A percentile compares a stretch with the other conserved stretches of the same genome.
These are phyloP conservation scores for Cyclura pinguis DNA, from an alignment of 2,797 vertebrate genomes.

Conservation along the genomic window DNA sequence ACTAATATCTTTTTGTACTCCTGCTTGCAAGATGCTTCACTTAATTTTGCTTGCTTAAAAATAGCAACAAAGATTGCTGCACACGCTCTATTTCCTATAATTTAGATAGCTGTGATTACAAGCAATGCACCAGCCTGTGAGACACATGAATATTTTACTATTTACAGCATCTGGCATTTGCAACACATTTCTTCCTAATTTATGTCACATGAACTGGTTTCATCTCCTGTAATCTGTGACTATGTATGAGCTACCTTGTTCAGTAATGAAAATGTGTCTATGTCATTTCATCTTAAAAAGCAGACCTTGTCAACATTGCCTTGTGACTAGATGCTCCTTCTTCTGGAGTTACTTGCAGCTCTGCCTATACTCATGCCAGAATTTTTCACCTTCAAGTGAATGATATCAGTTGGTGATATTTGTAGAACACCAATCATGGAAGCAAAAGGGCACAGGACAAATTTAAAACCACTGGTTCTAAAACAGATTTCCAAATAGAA, in stretches of 20 bases:
- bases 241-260: conserved; percentile 16
- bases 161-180: conserved; percentile 50
- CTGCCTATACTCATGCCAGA: background rate
- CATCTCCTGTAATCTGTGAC: conserved; percentile 38
- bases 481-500: background rate
- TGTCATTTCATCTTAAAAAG: background rate
- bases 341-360: background rate
- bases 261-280: background rate
- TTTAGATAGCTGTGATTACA: conserved; percentile 52
- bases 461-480: background rate
- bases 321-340: background rate
- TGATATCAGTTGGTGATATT: background rate
- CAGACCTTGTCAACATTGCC: background rate
- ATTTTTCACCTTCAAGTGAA: background rate
- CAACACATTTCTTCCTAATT: conserved; percentile 53
- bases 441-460: conserved; percentile 1
- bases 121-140: conserved; percentile 27
- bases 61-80: conserved; percentile 15
- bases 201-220: conserved; percentile 40
- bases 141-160: conserved; percentile 58
- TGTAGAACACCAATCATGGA: background rate
- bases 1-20: conserved; percentile 26
- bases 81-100: background rate
- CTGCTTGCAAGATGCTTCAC: conserved; percentile 34
- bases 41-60: conserved; percentile 50